Evolutionary conservation across 2,797 vertebrate genomes (phyloP), one percentile per base, ranked within the genome.

Genomic region (Melanotaenia maccullochi): DNA sequence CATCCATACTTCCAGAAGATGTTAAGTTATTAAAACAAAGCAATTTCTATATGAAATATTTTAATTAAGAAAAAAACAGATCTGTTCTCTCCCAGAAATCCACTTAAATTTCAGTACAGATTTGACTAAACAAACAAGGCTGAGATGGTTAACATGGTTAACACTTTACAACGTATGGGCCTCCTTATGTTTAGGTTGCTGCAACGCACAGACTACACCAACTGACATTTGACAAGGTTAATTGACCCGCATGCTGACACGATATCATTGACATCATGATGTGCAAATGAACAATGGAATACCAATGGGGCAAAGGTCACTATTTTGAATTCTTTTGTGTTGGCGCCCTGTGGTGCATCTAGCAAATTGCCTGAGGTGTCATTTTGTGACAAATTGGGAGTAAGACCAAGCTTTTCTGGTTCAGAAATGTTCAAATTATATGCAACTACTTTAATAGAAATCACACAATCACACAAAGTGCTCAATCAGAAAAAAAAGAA

Each of bases 161-260:
- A 38, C 38, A n/a, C 7, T 22, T 51, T 20, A 22, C n/a, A 44
- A 58, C 1, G n/a, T 0, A 16, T 40, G 22, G 30, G 4, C 18
- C 11, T 38, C 44, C 57, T n/a, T n/a, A 33, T 40, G 14, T 51
- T 52, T 11, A 33, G 24, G 12, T 42, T 55, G 25, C 51, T 60
- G 65, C 25, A 47, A 28, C 22, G 56, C 55, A n/a, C 60, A 18
- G 32, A 49, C 13, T 30, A n/a, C 16, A 20, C 20, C 51, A 42
- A 5, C 18, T 57, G 52, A 58, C 28, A 22, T 55, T 33, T 64
- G 52, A 60, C 71, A 51, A 73, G 71, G 63, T 73, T 66, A 73
- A 65, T 44, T 73, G 71, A 73, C 62, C 56, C n/a, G 24, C 55
- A n/a, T 40, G 24, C 32, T 59, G 61, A 72, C 62, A 73, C 60